Evolutionary conservation across 1,140 invertebrate genomes (phyloP).

Genomic region (Cheumatopsyche charites): DNA sequence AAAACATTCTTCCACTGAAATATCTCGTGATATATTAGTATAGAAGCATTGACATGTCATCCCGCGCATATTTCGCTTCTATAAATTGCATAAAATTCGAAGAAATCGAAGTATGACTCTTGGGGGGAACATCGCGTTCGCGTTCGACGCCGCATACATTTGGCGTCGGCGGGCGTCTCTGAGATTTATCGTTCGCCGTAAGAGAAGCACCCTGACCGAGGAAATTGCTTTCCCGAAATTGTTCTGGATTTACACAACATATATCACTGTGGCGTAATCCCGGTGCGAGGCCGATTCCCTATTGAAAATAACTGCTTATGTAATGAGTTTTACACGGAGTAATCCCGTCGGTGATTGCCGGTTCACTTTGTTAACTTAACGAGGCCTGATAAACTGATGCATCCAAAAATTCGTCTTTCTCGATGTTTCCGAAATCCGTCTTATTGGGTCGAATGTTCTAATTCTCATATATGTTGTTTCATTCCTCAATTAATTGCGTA

Average conservation of each 20-base stretch:
- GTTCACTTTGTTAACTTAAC: slow-evolving; percentile 19
- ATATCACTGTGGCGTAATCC: slow-evolving; percentile 44
- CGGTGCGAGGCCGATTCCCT: slow-evolving; percentile 32
- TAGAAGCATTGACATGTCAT: too few relatives aligned
- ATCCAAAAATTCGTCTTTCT: too few relatives aligned
- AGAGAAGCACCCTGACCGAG: slow-evolving; percentile 16
- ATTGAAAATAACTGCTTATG: slow-evolving; percentile 48
- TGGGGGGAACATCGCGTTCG: background rate
- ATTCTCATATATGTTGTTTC: too few relatives aligned
- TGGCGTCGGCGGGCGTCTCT: background rate
- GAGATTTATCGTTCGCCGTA: slow-evolving; percentile 12
- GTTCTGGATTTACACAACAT: slow-evolving; percentile 34
- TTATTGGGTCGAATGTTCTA: too few relatives aligned
- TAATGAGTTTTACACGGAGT: slow-evolving; percentile 43
- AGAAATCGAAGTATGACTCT: background rate
- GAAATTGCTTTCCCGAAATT: slow-evolving; percentile 32
- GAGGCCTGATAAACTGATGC: slow-evolving; percentile 13
- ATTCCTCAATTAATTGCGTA: too few relatives aligned
- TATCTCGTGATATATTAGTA: too few relatives aligned
- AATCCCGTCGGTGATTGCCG: slow-evolving; percentile 43
- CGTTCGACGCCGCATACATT: slow-evolving; percentile 9
- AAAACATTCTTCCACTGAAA: too few relatives aligned
- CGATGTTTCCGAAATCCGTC: too few relatives aligned
- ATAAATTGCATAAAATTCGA: background rate
- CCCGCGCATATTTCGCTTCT: too few relatives aligned